These are phyloP conservation scores for Mormyrus iriodes DNA, from an alignment of 2,113 vertebrate species.

Conservation along the genomic window DNA sequence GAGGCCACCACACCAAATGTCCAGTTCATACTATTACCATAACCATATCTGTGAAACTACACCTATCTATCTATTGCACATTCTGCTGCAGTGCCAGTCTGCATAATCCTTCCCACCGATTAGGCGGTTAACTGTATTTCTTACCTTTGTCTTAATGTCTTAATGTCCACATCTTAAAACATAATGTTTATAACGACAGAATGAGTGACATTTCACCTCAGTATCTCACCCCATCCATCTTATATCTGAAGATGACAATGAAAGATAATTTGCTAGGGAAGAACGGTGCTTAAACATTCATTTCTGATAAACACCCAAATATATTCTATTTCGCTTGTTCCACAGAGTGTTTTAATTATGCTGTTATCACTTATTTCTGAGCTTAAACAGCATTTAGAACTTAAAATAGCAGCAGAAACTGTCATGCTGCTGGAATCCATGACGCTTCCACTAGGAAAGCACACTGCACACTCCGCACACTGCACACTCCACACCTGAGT, in stretches of 20 bases:
- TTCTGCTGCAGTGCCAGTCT: background rate
- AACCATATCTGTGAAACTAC: background rate
- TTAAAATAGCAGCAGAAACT: background rate
- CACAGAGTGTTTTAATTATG: background rate
- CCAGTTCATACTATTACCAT: background rate
- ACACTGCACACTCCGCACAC: too few species aligned
- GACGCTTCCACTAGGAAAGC: background rate
- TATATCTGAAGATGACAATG: too few species aligned
- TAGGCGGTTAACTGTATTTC: background rate
- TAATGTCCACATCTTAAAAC: too few species aligned
- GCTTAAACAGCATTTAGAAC: background rate
- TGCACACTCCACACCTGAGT: slow-evolving; percentile 69
- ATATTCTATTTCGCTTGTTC: background rate
- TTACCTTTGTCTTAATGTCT: background rate
- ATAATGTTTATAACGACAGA: background rate
- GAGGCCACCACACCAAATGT: slow-evolving; percentile 14
- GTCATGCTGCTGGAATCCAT: background rate
- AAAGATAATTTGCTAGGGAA: background rate
- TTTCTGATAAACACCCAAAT: background rate
- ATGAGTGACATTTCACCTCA: background rate
- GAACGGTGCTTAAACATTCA: background rate
- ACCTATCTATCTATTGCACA: background rate
- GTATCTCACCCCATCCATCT: too few species aligned
- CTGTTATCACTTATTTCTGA: background rate
- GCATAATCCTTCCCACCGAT: background rate